Base-by-base conservation (phyloP, 2,888 invertebrate species). In the Pachliopta kotzebuea region DNA sequence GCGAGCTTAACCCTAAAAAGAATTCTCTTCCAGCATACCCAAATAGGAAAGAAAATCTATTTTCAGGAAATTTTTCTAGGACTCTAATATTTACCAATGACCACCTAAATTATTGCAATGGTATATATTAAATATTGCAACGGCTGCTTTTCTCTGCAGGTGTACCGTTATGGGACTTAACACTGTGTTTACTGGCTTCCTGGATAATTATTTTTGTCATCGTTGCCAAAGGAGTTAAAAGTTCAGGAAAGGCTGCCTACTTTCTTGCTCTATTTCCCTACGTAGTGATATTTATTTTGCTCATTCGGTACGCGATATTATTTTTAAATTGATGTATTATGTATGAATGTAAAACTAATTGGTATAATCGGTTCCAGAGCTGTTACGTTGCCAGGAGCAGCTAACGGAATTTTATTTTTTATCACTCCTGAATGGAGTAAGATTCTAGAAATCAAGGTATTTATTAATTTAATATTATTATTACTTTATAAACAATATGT, bases 231-330 rank as follows among this genome's bases (percentile, higher is more conserved):
- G 96, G 96, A 3, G 95, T 96, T 1, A 95, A 95, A 77, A 95
- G 95, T 76, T 95, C 96, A 0, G 96, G 96, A 42, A 96, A 96
- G 84, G 95, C 95, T 0, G 95, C 98, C 0, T 98, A 98, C 81
- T 96, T 98, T 83, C 94, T 98, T 6, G 98, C 98, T 0, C 78
- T 97, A 3, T 97, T 97, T 80, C 97, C 97, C 0, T 96, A 96
- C 74, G 92, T 96, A 2, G 94, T 97, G 54, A 92, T 97, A 79
- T 81, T 96, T 53, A 94, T 94, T 31, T 86, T 97, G 61, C 91
- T 97, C 3, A 93, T 96, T 62, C 93, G 91, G 87, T 90, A 67
- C 71, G 75, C 26, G 26, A 26, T 67, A 57, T 58, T 45, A 6
- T 60, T 45, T 56, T 18, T 24, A 53, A 54, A 18, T 24, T 24